Percentiles rank a stretch among this genome's conserved stretches.
phyloP scores from a whole-genome alignment of 1,140 invertebrate genomes.

The Zophobas morio region DNA sequence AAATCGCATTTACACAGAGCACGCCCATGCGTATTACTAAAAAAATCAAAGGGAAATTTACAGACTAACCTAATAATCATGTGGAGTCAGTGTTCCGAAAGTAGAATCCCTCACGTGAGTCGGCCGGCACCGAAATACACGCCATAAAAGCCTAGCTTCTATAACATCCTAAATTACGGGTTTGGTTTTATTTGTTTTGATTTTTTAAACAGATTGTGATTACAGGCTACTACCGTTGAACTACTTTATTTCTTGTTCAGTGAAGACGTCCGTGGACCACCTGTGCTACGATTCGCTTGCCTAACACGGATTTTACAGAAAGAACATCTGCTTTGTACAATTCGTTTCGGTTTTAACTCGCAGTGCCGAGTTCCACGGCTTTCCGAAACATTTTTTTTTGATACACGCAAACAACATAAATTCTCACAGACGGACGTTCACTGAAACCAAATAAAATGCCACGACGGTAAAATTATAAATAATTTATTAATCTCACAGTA shows the following conservation, averaged over 20 bases:
- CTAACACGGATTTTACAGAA: slow-evolving; percentile 12
- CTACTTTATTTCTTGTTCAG: slow-evolving; percentile 31
- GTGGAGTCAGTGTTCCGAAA: slow-evolving; percentile 38
- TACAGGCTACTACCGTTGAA: slow-evolving; percentile 38
- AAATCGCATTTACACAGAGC: slow-evolving; percentile 47
- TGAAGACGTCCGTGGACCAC: slow-evolving; percentile 31
- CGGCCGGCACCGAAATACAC: slow-evolving; percentile 25
- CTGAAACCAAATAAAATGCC: slow-evolving; percentile 1
- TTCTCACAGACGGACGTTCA: slow-evolving; percentile 15
- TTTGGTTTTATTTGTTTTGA: slow-evolving; percentile 50
- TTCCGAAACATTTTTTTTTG: slow-evolving; percentile 16
- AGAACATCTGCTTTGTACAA: not conserved
- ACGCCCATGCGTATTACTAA: slow-evolving; percentile 37
- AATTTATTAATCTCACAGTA: slow-evolving; percentile 7
- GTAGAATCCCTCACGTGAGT: slow-evolving; percentile 29
- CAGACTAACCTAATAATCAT: slow-evolving; percentile 44
- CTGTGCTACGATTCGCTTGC: slow-evolving; percentile 4
- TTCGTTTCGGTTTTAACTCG: slow-evolving; percentile 21
- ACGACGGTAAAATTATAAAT: slow-evolving; percentile 2
- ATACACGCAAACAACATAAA: not conserved
- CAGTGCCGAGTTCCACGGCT: not conserved
- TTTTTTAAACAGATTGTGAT: slow-evolving; percentile 45
- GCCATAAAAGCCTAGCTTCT: slow-evolving; percentile 41
- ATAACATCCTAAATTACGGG: slow-evolving; percentile 46
- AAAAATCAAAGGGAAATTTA: slow-evolving; percentile 45